Base-by-base conservation (phyloP, 2,797 vertebrate genomes). In the Catostomus latipinnis region DNA sequence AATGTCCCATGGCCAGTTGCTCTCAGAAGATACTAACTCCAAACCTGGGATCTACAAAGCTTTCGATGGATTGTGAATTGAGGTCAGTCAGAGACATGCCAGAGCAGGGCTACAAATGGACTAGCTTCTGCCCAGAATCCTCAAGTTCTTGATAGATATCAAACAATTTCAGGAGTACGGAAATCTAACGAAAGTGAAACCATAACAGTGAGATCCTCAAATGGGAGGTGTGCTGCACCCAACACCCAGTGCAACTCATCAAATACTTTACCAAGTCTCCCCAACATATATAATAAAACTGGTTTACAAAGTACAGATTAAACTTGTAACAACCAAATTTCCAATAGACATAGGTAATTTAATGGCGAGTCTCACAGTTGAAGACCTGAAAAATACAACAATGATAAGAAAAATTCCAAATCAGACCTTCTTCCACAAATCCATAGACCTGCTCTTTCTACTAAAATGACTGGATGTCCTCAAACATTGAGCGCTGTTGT, bases 41-140 rank as follows among this genome's bases (percentile, higher is more conserved):
- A 22, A 22, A 22, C 22, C 22, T 22, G 14, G 0, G 0, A 14
- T 0, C 9, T 46, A 48, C 16, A 18, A 22, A 18, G 2, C n/a
- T 43, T n/a, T 53, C 45, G 53, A 48, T 8, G 18, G 14, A 50
- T 62, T 63, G 4, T 34, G 56, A 22, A n/a, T 9, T 3, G 60
- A 57, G 46, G 61, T 9, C 11, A 18, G 9, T 66, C 66, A 66
- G 54, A 83, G 53, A 71, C 18, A 34, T 74, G 71, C 52, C 18
- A 0, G 70, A 66, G 9, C 8, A 72, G 53, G 74, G 45, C 18
- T 68, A 53, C 49, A 67, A 53, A 12, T 6, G 18, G 3, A 6
- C n/a, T 16, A n/a, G 8, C 7, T 62, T 48, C 68, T 48, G 10
- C 50, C n/a, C 69, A 73, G 8, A 68, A n/a, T 48, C 45, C 60